Conservation (phyloP, 2,888 invertebrate species). For the Neoitamus cyanurus region DNA sequence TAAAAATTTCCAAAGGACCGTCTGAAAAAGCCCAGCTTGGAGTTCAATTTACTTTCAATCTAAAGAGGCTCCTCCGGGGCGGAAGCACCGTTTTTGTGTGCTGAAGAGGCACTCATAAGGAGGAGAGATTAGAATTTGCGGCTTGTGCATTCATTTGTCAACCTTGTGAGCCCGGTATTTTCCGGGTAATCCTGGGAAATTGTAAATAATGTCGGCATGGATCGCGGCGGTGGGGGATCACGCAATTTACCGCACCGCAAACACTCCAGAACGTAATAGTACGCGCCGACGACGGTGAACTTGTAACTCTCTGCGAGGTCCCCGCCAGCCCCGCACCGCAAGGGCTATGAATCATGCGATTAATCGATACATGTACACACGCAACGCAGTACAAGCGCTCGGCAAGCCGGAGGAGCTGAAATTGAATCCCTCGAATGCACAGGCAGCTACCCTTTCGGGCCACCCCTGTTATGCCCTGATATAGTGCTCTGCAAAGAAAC, state of each 20-base stretch:
- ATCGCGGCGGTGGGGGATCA: background rate
- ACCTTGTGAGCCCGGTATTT: background rate
- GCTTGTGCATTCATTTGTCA: background rate
- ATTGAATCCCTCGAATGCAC: constrained; percentile 25
- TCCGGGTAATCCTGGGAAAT: background rate
- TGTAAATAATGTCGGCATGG: background rate
- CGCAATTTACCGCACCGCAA: background rate
- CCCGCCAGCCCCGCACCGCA: background rate
- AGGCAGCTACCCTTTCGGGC: constrained; percentile 8
- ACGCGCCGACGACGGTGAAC: background rate
- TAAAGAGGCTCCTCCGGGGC: background rate
- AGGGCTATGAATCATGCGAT: background rate
- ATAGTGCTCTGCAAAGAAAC: constrained; percentile 11
- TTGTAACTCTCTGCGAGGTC: background rate
- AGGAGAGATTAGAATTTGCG: background rate
- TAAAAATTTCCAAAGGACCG: background rate
- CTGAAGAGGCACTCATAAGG: background rate
- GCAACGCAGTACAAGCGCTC: background rate
- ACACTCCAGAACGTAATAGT: background rate
- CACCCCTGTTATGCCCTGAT: background rate
- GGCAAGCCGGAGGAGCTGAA: background rate
- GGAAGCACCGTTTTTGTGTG: background rate
- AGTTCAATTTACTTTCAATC: background rate
- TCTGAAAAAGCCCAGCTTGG: background rate
- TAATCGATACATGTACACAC: background rate